Conservation (phyloP, 2,797 vertebrate genomes). For the Sebastes itinus region DNA sequence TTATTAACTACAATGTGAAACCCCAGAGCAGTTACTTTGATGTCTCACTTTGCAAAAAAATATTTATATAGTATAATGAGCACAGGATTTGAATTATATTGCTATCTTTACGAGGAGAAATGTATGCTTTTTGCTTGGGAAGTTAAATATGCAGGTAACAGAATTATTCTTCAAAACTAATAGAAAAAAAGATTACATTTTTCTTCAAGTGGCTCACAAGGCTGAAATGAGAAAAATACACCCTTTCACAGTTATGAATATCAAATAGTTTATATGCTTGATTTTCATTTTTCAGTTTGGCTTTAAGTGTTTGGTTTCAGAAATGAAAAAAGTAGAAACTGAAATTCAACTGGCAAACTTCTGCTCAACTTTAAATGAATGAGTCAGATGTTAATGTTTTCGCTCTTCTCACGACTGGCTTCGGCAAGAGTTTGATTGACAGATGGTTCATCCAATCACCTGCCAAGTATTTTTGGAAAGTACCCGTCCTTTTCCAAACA, state of each 20-base stretch:
- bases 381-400: neutral
- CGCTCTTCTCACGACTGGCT: too few relatives aligned
- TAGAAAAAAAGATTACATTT: too few relatives aligned
- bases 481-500: too few relatives aligned
- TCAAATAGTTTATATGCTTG: neutral
- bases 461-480: accelerated
- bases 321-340: neutral
- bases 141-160: neutral
- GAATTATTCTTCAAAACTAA: neutral
- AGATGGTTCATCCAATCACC: too few relatives aligned
- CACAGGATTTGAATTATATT: neutral
- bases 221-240: neutral
- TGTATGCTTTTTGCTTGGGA: neutral
- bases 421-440: too few relatives aligned
- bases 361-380: neutral
- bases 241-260: neutral
- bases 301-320: neutral
- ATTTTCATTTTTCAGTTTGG: neutral
- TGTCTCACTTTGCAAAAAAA: neutral
- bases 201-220: neutral
- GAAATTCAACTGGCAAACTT: neutral
- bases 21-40: neutral
- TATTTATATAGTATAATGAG: neutral
- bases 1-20: neutral
- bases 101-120: neutral